Base-by-base conservation (phyloP, 2,888 invertebrate genomes). In the Caenorhabditis sp. region DNA sequence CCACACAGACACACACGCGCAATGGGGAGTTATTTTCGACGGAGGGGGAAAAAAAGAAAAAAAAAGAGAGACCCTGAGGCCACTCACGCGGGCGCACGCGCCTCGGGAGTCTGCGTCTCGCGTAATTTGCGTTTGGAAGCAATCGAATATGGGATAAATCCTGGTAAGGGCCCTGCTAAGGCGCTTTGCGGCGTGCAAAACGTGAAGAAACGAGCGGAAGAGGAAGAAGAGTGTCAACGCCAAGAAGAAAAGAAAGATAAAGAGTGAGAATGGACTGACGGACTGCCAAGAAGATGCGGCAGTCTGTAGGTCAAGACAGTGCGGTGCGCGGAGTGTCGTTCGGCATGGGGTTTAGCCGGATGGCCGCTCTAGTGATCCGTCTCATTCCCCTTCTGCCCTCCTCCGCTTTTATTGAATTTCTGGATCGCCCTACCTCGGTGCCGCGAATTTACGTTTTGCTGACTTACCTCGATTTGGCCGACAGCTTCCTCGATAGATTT, bases 401-500 rank as follows among this genome's bases (percentile, higher is more conserved):
- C 22, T 8, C 46, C 3, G 8, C 27, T 27, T 48, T n/a, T 30
- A n/a, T 30, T 52, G 20, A 32, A 11, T 53, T 37, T 53, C 11
- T 22, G 20, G 13, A 17, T 39, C 24, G 1, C 24, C 32, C 22
- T 2, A 9, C 22, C 9, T 15, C 22, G 30, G 13, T 39, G n/a
- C 20, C 26, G 26, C 37, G 17, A 46, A 1, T 35, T 35, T 11
- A 15, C 2, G 11, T 30, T 20, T 45, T n/a, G 22, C 4, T 20
- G 37, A 41, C 78, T 56, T 20, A 80, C 82, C 80, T 52, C 13
- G 80, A 77, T 46, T 85, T 86, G 5, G 84, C 84, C 7, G 85
- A 85, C 17, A 86, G 65, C 53, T 86, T 81, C 22, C 86, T 65
- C 8, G 86, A 85, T 8, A 86, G 75, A 59, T 84, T 86, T 30